Evolutionary conservation across 2,113 vertebrate genomes (phyloP), one percentile per base, ranked within the genome.

Genomic region (Ophiodon elongatus): DNA sequence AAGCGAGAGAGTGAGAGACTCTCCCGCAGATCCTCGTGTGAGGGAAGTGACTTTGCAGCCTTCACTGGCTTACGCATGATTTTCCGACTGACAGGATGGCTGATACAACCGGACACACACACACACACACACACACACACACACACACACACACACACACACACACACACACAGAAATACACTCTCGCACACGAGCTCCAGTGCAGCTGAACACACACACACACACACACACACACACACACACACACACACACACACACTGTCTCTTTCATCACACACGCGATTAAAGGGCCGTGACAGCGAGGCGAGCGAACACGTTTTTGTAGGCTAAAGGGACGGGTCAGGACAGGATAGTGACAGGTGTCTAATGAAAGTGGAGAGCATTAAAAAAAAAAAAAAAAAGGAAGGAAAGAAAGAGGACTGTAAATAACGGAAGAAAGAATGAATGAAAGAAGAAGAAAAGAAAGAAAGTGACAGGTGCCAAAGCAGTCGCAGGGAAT

Each of bases 381-480:
- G 65, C n/a, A 63, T 73, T 21, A 9, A 11, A 56, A 56, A 50
- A 23, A 8, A 4, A 19, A 29, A 41, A 31, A 27, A 50, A 59
- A 56, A 43, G 8, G 41, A 19, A 52, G 21, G 52, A 4, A 56
- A 33, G n/a, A 71, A 66, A 41, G 13, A 35, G 14, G 25, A 65
- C 23, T 70, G 71, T 68, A 64, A 72, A 69, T 72, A 59, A n/a
- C n/a, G 57, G 19, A 35, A 39, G 39, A 63, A 43, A 56, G 59
- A 80, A 73, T 79, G 79, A 82, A 68, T n/a, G 66, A 79, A 71
- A 41, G 54, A 73, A 41, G 15, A 54, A 43, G 17, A 54, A 71
- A 60, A 79, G 25, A 87, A 73, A 76, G 52, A 81, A 84, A 84
- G 21, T 85, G 88, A 89, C 85, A 93, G 82, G 77, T 85, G 88